Conservation (phyloP, 2,888 invertebrate genomes). For the Stratiomys singularior region DNA sequence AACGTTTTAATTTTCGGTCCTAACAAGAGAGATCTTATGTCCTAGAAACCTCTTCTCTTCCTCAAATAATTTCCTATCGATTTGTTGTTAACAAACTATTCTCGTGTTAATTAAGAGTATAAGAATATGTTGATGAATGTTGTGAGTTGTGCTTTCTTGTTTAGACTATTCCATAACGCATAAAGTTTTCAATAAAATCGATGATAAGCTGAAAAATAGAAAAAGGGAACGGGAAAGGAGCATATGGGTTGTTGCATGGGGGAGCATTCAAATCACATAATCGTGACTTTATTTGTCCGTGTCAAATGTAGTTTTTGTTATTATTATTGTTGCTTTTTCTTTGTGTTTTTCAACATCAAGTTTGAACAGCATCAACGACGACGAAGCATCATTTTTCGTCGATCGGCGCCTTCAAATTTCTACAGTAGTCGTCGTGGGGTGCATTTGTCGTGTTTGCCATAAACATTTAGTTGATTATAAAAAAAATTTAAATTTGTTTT, state of each 20-base stretch:
- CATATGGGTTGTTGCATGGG: constrained; percentile 50
- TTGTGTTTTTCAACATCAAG: constrained; percentile 14
- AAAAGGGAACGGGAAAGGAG: constrained; percentile 55
- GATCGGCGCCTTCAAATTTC: background rate
- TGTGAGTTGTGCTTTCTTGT: constrained; percentile 39
- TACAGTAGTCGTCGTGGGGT: background rate
- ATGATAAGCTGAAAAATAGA: constrained; percentile 68
- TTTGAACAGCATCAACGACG: constrained; percentile 20
- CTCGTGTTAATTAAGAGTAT: background rate
- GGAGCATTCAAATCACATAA: constrained; percentile 33
- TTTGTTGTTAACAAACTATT: constrained; percentile 18
- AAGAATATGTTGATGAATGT: constrained; percentile 24
- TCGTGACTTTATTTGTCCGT: background rate
- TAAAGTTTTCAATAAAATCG: constrained; percentile 1
- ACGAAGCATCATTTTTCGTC: constrained; percentile 51
- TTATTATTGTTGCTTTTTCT: no score
- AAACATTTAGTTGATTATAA: constrained; percentile 12
- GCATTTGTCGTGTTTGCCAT: background rate
- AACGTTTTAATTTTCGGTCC: constrained; percentile 25
- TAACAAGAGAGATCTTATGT: constrained; percentile 42
- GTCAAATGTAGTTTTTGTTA: no score
- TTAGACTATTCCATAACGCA: constrained; percentile 19
- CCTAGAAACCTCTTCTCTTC: constrained; percentile 36
- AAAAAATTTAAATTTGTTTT: background rate
- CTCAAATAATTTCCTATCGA: constrained; percentile 30